A percentile compares a stretch with the other conserved stretches of the same genome.
phyloP scores from a whole-genome alignment of 2,113 vertebrate genomes.

The Rostratula benghalensis region DNA sequence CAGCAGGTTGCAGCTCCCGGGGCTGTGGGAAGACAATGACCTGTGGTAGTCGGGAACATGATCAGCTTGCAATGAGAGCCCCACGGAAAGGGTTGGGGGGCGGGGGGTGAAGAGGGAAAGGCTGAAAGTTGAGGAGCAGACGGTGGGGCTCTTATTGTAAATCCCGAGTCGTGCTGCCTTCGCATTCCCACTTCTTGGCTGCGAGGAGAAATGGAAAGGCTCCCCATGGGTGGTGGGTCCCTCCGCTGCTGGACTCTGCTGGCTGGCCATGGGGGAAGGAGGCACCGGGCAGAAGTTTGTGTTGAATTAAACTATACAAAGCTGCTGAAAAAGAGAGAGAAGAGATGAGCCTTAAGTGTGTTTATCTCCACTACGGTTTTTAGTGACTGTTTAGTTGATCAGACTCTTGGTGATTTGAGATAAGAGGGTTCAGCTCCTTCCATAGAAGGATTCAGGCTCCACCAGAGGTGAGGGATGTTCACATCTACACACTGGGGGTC shows the following conservation, averaged over 20 bases:
- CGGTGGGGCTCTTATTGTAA: neutral
- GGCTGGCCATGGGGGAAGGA: fast-evolving
- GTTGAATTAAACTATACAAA: neutral
- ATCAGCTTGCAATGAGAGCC: slow-evolving; percentile 21
- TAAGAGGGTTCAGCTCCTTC: neutral
- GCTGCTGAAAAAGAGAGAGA: neutral
- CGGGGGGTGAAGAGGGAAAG: neutral
- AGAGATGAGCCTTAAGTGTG: neutral
- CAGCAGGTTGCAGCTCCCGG: slow-evolving; percentile 62
- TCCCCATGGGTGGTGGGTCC: neutral
- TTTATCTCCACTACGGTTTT: neutral
- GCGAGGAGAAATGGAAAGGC: neutral
- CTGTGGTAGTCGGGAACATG: slow-evolving; percentile 1
- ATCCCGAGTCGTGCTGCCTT: neutral
- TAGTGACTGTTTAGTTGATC: neutral
- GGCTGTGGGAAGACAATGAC: slow-evolving; percentile 63
- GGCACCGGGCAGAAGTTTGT: neutral
- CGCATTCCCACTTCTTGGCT: neutral
- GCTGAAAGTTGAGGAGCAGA: slow-evolving; percentile 7
- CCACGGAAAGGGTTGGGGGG: fast-evolving
- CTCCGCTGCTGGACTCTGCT: neutral
- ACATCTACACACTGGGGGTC: neutral
- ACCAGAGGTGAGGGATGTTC: neutral
- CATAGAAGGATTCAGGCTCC: neutral
- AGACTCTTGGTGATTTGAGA: neutral